These are phyloP conservation scores for Pantherophis alleghaniensis DNA, from an alignment of 2,797 vertebrate species.

Conservation along the genomic window DNA sequence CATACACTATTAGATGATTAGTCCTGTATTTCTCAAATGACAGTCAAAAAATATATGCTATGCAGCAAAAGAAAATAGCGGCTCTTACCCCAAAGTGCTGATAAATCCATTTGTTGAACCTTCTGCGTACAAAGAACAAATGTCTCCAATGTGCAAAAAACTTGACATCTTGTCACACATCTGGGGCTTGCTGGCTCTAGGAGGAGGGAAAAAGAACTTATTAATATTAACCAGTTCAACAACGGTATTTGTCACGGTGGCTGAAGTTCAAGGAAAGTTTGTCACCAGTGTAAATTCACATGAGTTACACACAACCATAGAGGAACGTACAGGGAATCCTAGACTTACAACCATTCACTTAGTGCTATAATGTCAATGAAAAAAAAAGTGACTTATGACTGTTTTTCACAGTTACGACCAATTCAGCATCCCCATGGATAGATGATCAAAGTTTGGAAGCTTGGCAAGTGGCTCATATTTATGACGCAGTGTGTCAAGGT, in stretches of 20 bases:
- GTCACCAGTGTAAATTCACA: neutral
- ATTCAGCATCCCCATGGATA: too few species aligned
- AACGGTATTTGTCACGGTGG: neutral
- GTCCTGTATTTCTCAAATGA: neutral
- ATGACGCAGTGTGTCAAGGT: too few species aligned
- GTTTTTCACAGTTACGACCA: too few species aligned
- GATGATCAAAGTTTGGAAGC: too few species aligned
- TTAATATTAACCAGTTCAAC: conserved; percentile 14
- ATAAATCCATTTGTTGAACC: conserved; percentile 98
- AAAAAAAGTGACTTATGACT: too few species aligned
- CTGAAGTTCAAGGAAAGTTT: neutral
- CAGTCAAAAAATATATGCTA: neutral
- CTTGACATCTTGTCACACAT: conserved; percentile 99
- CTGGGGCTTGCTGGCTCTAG: conserved; percentile 76
- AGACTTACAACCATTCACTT: neutral
- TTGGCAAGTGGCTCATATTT: too few species aligned
- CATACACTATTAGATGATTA: neutral
- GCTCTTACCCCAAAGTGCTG: conserved; percentile 96
- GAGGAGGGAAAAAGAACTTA: conserved; percentile 14
- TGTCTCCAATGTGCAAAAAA: conserved; percentile 98
- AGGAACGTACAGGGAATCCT: neutral
- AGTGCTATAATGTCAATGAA: neutral
- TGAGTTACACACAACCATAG: neutral
- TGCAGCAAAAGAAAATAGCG: conserved; percentile 37
- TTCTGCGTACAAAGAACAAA: conserved; percentile 97